phyloP scores from a whole-genome alignment of 2,113 vertebrate species.

The Sinocyclocheilus rhinocerous region DNA sequence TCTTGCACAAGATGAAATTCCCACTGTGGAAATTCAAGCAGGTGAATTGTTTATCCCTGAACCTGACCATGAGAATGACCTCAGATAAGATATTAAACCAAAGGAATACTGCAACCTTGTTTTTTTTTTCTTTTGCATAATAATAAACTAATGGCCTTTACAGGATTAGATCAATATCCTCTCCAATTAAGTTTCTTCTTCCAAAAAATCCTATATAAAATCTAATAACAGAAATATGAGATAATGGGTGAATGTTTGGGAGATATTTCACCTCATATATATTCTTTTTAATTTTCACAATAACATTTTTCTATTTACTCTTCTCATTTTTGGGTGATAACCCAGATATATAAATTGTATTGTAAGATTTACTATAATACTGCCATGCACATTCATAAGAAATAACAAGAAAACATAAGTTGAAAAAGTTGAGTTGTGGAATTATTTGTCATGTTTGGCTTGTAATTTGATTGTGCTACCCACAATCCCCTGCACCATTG shows the following conservation, averaged over 20 bases:
- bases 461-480: constrained; percentile 22
- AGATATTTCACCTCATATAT: neutral
- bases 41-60: constrained; percentile 57
- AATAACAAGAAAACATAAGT: neutral
- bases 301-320: no score
- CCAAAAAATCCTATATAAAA: neutral
- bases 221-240: neutral
- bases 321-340: neutral
- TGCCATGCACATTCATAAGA: neutral
- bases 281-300: neutral
- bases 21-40: constrained; percentile 36
- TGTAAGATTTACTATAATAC: neutral
- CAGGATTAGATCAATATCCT: neutral
- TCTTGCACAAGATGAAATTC: constrained; percentile 22
- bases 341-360: neutral
- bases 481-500: neutral
- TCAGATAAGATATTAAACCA: neutral
- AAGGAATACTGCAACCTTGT: neutral
- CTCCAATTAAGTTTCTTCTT: neutral
- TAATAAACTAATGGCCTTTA: neutral
- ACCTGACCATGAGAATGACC: no score
- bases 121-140: neutral
- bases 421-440: neutral
- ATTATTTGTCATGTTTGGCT: constrained; percentile 6
- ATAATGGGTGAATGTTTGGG: neutral